Evolutionary conservation across 2,888 invertebrate species (phyloP).

Genomic region (Sminthurinus aureus): DNA sequence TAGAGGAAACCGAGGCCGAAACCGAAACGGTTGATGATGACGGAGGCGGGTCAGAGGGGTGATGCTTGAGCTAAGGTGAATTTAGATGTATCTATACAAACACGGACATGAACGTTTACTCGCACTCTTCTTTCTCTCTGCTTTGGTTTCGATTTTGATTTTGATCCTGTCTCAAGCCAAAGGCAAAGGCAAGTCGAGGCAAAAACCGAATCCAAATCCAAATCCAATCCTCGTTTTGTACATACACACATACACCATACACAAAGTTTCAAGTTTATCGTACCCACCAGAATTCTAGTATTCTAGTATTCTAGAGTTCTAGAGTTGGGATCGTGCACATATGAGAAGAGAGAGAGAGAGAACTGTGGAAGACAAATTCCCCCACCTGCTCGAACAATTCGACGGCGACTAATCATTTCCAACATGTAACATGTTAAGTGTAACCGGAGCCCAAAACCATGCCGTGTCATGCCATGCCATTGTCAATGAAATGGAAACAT

Average conservation of each 20-base stretch:
- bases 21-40: no score
- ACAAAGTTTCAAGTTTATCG: no score
- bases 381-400: constrained; percentile 20
- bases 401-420: constrained; percentile 14
- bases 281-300: no score
- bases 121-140: not conserved
- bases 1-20: not conserved
- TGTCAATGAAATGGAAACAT: no score
- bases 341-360: constrained; percentile 10
- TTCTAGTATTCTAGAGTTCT: no score
- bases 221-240: not conserved
- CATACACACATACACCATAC: not conserved
- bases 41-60: not conserved
- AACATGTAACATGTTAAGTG: not conserved
- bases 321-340: not conserved
- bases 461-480: no score
- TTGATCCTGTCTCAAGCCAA: not conserved
- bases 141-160: not conserved
- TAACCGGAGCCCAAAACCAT: no score
- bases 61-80: not conserved
- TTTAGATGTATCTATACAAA: not conserved
- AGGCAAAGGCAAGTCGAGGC: no score
- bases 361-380: constrained; percentile 16
- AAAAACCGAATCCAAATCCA: not conserved
- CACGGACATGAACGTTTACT: not conserved